These are phyloP conservation scores for Psettodes erumei DNA, from an alignment of 2,113 vertebrate genomes.

Conservation along the genomic window DNA sequence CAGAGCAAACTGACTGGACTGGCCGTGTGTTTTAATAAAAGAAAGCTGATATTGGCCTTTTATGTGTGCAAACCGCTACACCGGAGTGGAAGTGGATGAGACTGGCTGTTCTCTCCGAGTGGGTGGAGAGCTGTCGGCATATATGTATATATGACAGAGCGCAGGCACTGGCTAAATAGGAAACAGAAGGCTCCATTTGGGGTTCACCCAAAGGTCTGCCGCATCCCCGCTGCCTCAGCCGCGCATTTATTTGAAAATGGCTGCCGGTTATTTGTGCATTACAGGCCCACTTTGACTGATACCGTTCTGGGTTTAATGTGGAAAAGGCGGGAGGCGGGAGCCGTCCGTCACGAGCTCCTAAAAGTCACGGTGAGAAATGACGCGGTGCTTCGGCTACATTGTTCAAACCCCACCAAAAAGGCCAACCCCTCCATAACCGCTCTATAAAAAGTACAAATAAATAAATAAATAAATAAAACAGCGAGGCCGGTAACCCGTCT, in stretches of 20 bases:
- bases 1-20: not conserved
- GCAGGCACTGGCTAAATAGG: constrained; percentile 70
- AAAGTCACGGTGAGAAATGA: constrained; percentile 82
- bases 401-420: constrained; percentile 77
- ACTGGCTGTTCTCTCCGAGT: constrained; percentile 7
- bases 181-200: constrained; percentile 68
- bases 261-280: constrained; percentile 79
- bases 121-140: constrained; percentile 22
- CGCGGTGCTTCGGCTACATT: constrained; percentile 72
- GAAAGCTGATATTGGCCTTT: no score
- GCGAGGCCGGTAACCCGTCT: constrained; percentile 52
- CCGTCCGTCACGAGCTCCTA: constrained; percentile 80
- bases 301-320: constrained; percentile 78
- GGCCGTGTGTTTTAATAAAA: not conserved
- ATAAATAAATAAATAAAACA: no score
- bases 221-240: constrained; percentile 47
- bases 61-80: not conserved
- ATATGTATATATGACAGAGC: constrained; percentile 51
- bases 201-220: constrained; percentile 79
- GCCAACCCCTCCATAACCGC: constrained; percentile 71
- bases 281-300: constrained; percentile 78
- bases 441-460: constrained; percentile 80
- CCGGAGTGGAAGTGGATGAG: not conserved
- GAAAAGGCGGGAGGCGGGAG: constrained; percentile 43
- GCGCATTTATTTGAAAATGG: constrained; percentile 75